Base-by-base conservation (phyloP, 2,888 invertebrate genomes). In the Cryptus armator region DNA sequence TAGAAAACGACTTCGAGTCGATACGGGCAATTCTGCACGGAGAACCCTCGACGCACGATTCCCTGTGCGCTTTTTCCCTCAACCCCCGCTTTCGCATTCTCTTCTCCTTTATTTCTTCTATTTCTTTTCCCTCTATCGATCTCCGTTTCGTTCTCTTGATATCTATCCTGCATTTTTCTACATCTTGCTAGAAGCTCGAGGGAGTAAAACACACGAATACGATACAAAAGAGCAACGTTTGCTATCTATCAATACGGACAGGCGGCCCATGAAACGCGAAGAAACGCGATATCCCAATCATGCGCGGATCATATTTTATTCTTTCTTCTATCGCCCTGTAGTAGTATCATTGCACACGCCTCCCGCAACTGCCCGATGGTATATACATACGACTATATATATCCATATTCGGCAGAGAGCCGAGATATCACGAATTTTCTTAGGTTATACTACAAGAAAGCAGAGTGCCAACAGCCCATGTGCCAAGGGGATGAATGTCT, bases 251-350 rank as follows among this genome's bases (percentile, higher is more conserved):
- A 87, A 87, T 86, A 77, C 83, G 83, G 78, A 81, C 82, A 86
- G 86, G 70, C 12, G 37, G 9, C 74, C 79, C 67, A 56, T 80
- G 70, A 46, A 59, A 79, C 68, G 81, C 78, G 64, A 43, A 56
- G 83, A 84, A 87, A 84, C 87, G 86, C 87, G 86, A 88, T 87
- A 84, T 68, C 78, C 87, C 88, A 89, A 89, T 89, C 89, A 87
- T 87, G 72, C 83, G 80, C 66, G 81, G 81, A 89, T 87, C 87
- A 89, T 89, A 88, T 89, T 89, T 88, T 88, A 89, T 87, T 84
- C 86, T 76, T 74, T 74, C 78, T 68, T 68, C 70, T 66, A 78
- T 56, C 59, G 29, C 29, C 37, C 12, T 12, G 56, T 53, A 48
- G 76, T 16, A 43, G 56, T 24, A 37, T 24, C 19, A 66, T 75